Evolutionary conservation across 2,888 invertebrate genomes (phyloP).

Genomic region (Heteropelma amictum): DNA sequence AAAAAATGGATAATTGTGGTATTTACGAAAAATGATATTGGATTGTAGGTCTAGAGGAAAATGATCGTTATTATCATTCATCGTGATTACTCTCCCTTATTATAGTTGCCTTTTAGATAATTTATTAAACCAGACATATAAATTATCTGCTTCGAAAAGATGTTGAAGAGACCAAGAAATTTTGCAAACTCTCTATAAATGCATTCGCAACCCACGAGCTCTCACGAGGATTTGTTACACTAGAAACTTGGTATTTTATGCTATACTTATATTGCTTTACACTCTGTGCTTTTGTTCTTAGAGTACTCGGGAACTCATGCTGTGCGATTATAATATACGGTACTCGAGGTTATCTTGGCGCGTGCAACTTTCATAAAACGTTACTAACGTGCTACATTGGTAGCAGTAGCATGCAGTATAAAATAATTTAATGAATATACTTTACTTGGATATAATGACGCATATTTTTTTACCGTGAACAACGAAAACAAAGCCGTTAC

Average conservation of each 20-base stretch:
- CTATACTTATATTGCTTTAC: slow-evolving; percentile 3
- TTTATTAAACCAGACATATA: too few species aligned
- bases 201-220: neutral
- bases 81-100: too few species aligned
- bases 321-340: slow-evolving; percentile 12
- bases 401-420: slow-evolving; percentile 7
- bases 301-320: neutral
- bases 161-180: too few species aligned
- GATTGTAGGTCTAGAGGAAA: too few species aligned
- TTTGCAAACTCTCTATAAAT: neutral
- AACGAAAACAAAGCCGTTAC: slow-evolving; percentile 7
- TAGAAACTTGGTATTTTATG: neutral
- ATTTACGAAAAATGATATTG: too few species aligned
- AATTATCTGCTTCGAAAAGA: too few species aligned
- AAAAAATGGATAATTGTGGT: too few species aligned
- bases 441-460: slow-evolving; percentile 20
- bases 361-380: slow-evolving; percentile 15
- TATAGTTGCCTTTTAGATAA: too few species aligned
- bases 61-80: too few species aligned
- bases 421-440: slow-evolving; percentile 10
- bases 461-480: slow-evolving; percentile 1
- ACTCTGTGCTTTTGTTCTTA: too few species aligned
- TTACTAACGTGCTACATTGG: neutral
- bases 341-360: slow-evolving; percentile 20
- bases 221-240: neutral